phyloP scores from a whole-genome alignment of 2,113 vertebrate genomes.

The Carassius gibelio region DNA sequence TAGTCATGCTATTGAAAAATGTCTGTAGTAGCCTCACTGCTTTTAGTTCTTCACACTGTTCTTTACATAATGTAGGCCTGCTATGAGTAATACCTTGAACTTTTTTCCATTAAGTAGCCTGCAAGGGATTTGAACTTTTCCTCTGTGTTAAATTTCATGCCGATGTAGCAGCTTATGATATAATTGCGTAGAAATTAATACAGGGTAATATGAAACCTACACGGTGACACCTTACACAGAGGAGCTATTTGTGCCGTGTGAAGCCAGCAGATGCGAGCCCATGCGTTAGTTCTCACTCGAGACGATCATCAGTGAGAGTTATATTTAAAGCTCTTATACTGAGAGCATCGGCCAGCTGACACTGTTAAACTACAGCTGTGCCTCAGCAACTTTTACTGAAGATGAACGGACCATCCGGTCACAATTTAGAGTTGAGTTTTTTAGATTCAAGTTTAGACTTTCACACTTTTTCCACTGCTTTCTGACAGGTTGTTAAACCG shows the following conservation, averaged over 20 bases:
- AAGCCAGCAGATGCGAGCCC: slow-evolving; percentile 46
- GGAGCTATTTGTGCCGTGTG: slow-evolving; percentile 52
- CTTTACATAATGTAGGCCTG: slow-evolving; percentile 18
- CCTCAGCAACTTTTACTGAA: slow-evolving; percentile 12
- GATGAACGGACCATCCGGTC: background rate
- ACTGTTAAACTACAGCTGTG: slow-evolving; percentile 31
- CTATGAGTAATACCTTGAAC: slow-evolving; percentile 22
- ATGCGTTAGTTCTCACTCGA: slow-evolving; percentile 10
- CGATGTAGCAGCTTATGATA: slow-evolving; percentile 54
- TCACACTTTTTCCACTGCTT: background rate
- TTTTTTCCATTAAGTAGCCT: slow-evolving; percentile 45
- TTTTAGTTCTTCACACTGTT: background rate
- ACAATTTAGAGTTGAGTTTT: background rate
- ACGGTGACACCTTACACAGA: slow-evolving; percentile 53
- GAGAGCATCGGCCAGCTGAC: slow-evolving; percentile 12
- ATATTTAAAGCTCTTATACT: slow-evolving; percentile 24
- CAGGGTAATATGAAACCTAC: slow-evolving; percentile 56
- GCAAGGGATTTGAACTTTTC: slow-evolving; percentile 42
- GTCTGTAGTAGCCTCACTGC: background rate
- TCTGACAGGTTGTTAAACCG: background rate
- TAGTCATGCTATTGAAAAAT: background rate
- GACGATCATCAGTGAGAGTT: slow-evolving; percentile 17
- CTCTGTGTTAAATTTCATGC: slow-evolving; percentile 46
- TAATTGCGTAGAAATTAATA: slow-evolving; percentile 63
- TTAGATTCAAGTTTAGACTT: background rate